Conservation (phyloP, 2,797 vertebrate species). For the Sebastes iracundus region DNA sequence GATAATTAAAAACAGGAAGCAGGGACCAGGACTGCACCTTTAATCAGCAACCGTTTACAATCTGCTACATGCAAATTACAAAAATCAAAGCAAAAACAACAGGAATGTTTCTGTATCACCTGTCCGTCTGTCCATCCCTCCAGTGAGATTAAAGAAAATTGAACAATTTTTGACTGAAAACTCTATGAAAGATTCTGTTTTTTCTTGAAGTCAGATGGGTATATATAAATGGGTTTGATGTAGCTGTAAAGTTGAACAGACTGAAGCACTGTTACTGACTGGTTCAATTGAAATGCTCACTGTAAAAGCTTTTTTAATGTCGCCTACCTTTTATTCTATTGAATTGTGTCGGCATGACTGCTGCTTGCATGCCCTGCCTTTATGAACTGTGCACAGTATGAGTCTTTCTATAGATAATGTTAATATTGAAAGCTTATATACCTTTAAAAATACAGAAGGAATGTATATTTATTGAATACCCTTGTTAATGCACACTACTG, state of each 20-base stretch:
- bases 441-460: constrained; percentile 71
- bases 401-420: constrained; percentile 64
- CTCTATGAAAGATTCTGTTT: neutral
- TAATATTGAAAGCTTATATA: constrained; percentile 51
- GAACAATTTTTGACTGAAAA: neutral
- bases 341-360: constrained; percentile 64
- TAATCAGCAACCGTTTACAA: constrained; percentile 29
- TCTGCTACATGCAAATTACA: constrained; percentile 6
- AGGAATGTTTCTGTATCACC: constrained; percentile 1
- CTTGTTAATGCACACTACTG: constrained; percentile 66
- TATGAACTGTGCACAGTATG: constrained; percentile 60
- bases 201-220: neutral
- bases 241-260: constrained; percentile 18
- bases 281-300: constrained; percentile 28
- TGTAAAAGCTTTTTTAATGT: constrained; percentile 55
- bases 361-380: constrained; percentile 81
- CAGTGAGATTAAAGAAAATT: neutral
- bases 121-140: neutral
- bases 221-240: neutral
- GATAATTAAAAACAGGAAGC: neutral
- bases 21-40: neutral
- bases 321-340: constrained; percentile 54
- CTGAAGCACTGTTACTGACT: constrained; percentile 8
- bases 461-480: constrained; percentile 78
- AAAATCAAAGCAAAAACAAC: neutral